Percentiles rank a stretch among this genome's conserved stretches.
Conservation (phyloP, 2,888 invertebrate species). For the Polyommatus iphigenia region DNA sequence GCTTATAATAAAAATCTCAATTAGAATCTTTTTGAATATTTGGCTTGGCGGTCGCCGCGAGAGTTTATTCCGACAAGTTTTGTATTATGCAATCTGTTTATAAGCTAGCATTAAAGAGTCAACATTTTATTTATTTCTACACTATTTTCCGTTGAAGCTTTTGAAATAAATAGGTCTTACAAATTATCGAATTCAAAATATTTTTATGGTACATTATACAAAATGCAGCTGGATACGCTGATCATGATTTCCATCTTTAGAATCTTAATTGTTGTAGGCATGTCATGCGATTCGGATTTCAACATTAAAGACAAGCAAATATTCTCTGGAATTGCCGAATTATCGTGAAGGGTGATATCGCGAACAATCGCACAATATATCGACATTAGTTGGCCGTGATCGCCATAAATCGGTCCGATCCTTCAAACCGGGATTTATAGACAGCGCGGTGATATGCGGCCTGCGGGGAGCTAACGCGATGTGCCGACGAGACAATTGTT, state of each 20-base stretch:
- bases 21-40: constrained; percentile 23
- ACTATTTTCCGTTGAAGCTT: background rate
- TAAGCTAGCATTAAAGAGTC: background rate
- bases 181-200: background rate
- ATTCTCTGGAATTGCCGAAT: background rate
- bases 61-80: background rate
- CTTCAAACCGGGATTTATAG: constrained; percentile 23
- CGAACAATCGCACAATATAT: constrained; percentile 13
- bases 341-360: background rate
- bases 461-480: background rate
- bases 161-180: background rate
- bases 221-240: too few species aligned
- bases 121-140: background rate
- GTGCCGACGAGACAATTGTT: constrained; percentile 11
- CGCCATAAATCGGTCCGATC: background rate
- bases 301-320: too few species aligned
- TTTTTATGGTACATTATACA: too few species aligned
- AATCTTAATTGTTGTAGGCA: too few species aligned
- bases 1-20: constrained; percentile 27
- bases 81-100: background rate
- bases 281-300: too few species aligned
- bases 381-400: constrained; percentile 26
- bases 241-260: too few species aligned
- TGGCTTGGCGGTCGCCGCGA: background rate
- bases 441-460: constrained; percentile 13